Percentiles rank a stretch among this genome's conserved stretches.
Evolutionary conservation across 2,888 invertebrate genomes (phyloP).

Genomic region (Coecobrya sp.): DNA sequence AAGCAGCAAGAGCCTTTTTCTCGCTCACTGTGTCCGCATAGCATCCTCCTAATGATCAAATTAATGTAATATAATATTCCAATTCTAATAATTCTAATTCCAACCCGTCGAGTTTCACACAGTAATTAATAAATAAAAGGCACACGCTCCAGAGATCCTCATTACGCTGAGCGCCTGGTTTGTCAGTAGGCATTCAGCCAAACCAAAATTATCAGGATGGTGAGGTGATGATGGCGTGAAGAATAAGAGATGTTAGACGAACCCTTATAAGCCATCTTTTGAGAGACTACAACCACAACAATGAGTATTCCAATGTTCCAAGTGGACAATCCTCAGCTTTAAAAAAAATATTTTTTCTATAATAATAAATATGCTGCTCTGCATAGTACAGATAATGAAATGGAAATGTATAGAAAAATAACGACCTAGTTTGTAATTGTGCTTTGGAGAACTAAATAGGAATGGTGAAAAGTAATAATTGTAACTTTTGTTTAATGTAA

Average conservation of each 20-base stretch:
- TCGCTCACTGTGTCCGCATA: conserved; percentile 51
- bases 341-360: too few relatives aligned
- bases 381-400: too few relatives aligned
- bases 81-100: conserved; percentile 81
- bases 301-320: not conserved
- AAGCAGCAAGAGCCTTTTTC: conserved; percentile 47
- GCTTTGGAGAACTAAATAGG: too few relatives aligned
- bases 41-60: conserved; percentile 78
- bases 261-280: conserved; percentile 18
- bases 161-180: conserved; percentile 69
- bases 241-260: conserved; percentile 28
- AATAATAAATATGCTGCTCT: too few relatives aligned
- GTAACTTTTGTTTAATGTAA: too few relatives aligned
- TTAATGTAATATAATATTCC: conserved; percentile 81
- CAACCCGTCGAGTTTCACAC: conserved; percentile 81
- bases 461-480: too few relatives aligned
- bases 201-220: conserved; percentile 37
- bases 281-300: conserved; percentile 36
- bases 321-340: not conserved
- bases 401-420: too few relatives aligned
- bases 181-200: conserved; percentile 63
- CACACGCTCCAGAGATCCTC: conserved; percentile 74
- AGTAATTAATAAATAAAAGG: conserved; percentile 82
- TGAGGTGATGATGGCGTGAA: conserved; percentile 63
- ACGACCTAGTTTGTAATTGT: too few relatives aligned